phyloP scores from a whole-genome alignment of 2,113 vertebrate species.

The Pteronura brasiliensis region DNA sequence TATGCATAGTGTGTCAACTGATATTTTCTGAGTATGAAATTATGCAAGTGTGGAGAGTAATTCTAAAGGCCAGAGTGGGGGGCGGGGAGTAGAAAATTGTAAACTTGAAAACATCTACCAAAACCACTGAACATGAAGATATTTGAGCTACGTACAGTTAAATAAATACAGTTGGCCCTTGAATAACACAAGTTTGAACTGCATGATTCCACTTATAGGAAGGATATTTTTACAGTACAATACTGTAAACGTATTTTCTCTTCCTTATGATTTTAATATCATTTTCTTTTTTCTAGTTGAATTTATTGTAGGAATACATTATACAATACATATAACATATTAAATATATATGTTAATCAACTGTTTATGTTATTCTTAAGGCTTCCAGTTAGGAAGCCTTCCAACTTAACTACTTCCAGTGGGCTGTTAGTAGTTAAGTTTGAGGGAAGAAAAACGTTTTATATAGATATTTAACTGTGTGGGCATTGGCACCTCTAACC shows the following conservation, averaged over 20 bases:
- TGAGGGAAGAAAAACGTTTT: not conserved
- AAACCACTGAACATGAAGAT: no score
- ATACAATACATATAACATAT: not conserved
- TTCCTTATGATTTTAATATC: not conserved
- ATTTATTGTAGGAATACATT: not conserved
- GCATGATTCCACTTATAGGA: not conserved
- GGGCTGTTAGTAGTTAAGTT: not conserved
- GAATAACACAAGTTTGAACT: not conserved
- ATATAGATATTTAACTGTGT: not conserved
- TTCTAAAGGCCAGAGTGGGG: not conserved
- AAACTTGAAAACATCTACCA: not conserved
- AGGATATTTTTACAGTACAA: not conserved
- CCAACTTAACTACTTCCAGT: not conserved
- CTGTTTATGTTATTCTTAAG: not conserved
- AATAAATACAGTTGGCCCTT: not conserved
- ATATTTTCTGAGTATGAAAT: not conserved
- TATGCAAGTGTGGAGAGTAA: not conserved
- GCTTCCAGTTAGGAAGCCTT: not conserved
- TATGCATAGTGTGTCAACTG: not conserved
- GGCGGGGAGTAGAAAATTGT: not conserved
- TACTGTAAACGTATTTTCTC: not conserved
- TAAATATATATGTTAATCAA: not conserved
- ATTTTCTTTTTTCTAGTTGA: not conserved
- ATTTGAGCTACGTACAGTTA: not conserved
- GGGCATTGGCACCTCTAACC: not conserved